These are phyloP conservation scores for Apoda limacodes DNA, from an alignment of 2,888 invertebrate species.

Conservation along the genomic window DNA sequence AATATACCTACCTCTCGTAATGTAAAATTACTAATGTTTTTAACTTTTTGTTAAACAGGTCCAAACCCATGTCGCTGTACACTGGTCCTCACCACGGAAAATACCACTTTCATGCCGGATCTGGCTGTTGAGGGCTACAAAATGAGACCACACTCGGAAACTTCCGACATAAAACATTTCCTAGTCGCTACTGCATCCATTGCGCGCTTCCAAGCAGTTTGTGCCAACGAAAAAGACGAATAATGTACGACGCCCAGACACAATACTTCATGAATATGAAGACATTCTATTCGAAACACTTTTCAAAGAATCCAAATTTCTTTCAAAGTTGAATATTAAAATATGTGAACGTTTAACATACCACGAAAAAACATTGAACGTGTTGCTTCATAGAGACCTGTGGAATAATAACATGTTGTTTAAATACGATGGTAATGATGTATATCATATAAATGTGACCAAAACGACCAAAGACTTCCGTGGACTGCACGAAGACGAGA, in stretches of 20 bases:
- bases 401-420: constrained; percentile 56
- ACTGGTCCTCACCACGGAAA: too few relatives aligned
- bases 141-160: constrained; percentile 22
- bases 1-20: too few relatives aligned
- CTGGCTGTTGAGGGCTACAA: constrained; percentile 35
- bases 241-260: constrained; percentile 21
- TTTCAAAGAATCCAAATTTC: constrained; percentile 34
- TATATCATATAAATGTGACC: too few relatives aligned
- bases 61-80: too few relatives aligned
- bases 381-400: constrained; percentile 45
- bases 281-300: constrained; percentile 31
- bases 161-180: constrained; percentile 34
- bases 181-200: constrained; percentile 27
- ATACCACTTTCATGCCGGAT: constrained; percentile 47
- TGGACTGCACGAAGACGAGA: constrained; percentile 27
- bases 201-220: constrained; percentile 48
- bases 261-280: constrained; percentile 27
- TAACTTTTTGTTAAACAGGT: too few relatives aligned
- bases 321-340: constrained; percentile 27
- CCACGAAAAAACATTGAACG: constrained; percentile 35
- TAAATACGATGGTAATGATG: constrained; percentile 38
- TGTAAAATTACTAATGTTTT: too few relatives aligned
- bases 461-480: constrained; percentile 37
- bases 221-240: constrained; percentile 36
- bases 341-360: constrained; percentile 34